Evolutionary conservation across 1,140 invertebrate genomes (phyloP), one percentile per base, ranked within the genome.

Genomic region (Amphibalanus amphitrite): DNA sequence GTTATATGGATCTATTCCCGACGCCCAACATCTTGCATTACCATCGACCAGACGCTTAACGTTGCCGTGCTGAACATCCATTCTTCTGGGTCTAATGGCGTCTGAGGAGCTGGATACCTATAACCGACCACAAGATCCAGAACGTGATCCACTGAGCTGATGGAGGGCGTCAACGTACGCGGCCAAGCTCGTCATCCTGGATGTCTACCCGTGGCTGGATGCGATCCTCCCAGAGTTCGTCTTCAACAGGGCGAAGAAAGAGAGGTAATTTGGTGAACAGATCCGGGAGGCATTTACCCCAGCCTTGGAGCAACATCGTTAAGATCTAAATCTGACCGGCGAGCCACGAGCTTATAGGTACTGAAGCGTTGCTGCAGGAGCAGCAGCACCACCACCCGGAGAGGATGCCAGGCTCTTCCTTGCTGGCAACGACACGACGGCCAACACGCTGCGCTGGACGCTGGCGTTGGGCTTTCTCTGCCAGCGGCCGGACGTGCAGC

Each of bases 41-140:
- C 4, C 64, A 70, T 71, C 30, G 67, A 71, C 71, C 71, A 72
- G 25, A 73, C 71, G 69, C 70, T 76, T 10, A 74, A 73, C 28
- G 73, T 73, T 15, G 71, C 75, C 47, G 72, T 76, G 23, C 72
- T 76, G 15, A 76, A 76, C 73, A 72, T 76, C 25, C 72, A n/a
- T n/a, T n/a, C n/a, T n/a, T 76, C 70, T 76, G 75, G 75, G 75
- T 30, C 74, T 76, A 71, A 72, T 76, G 67, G 74, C 72, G 28
- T 72, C 71, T 26, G 28, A 71, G 10, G 20, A 70, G 28, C 67
- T 71, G 29, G 67, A 70, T 23, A 65, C n/a, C n/a, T n/a, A n/a
- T 65, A 6, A 65, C 26, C 20, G 64, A 65, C 64, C 26, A 26
- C 64, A 65, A 38, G 33, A 38, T 38, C 33, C 33, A n/a, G 64